Evolutionary conservation across 2,113 vertebrate species (phyloP), one percentile per base, ranked within the genome.

Genomic region (Etia nguti): DNA sequence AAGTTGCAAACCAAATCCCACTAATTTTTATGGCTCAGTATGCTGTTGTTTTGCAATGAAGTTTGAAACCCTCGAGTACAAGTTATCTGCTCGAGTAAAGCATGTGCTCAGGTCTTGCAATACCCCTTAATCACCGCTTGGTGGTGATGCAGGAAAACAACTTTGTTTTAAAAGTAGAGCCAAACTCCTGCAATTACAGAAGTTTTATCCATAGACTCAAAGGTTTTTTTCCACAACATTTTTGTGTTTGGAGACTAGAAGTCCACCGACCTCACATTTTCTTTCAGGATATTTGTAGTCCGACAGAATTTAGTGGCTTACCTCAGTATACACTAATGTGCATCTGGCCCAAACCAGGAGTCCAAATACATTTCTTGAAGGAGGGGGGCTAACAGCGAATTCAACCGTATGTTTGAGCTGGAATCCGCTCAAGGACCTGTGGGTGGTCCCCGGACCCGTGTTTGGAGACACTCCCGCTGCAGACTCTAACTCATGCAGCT

Each of bases 381-480:
- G 52, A 18, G 31, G 12, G 50, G 6, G 1, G 38, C 38, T 31
- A 68, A 55, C n/a, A 18, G 62, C 15, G 15, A 75, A 10, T 36
- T 31, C 11, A 20, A 43, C 10, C 5, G 10, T 18, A 4, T 52
- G 10, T 29, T 80, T 85, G 31, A 93, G 84, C 88, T 93, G 83
- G 79, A 84, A 86, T 43, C 65, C 8, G 22, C 50, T 59, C 68
- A 24, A 6, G 41, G 88, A 81, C 88, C 83, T 4, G 62, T 87
- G 89, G 85, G 82, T 85, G 88, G 91, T 90, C 88, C 90, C 18
- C 75, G 83, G 86, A 84, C 85, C 84, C 34, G 75, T n/a, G 48
- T 55, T 88, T 86, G 86, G 83, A 85, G 82, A 83, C 82, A 80
- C 75, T 77, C 48, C 79, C 18, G 48, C 60, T 83, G 8, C 52